Base-by-base conservation (phyloP, 1,140 invertebrate genomes). In the Acromyrmex echinatior region DNA sequence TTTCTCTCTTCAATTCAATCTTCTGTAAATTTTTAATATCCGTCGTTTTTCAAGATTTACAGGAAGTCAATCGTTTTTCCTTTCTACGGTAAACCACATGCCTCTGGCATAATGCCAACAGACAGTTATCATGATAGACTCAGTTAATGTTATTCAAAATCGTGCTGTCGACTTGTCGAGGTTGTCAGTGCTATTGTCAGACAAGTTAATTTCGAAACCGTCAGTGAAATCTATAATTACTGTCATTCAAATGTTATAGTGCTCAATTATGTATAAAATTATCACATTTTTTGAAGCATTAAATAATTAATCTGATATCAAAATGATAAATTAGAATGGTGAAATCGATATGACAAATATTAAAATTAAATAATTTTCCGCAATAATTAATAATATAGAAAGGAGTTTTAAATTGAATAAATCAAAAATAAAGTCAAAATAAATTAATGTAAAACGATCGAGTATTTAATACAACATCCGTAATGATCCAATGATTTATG, bases 1-100 rank as follows among this genome's bases (percentile, higher is more conserved):
- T 56, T 49, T 80, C 63, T 80, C 63, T 56, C 4, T 35, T 56
- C 18, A 35, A 18, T 70, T 31, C 49, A 68, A 45, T 21, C 0
- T 68, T 16, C 21, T 18, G 63, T 70, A 81, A 53, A 70, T 39
- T 71, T 81, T 81, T 81, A 56, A 81, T 70, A 80, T 80, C 63
- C 49, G 25, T 51, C 9, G 45, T 28, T 66, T 18, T 39, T 25
- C 28, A n/a, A 9, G 14, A 25, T 56, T n/a, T 10, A 14, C 65
- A 35, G 31, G 49, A 70, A 70, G 31, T 81, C n/a, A 81, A 81
- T 71, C 49, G 65, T 49, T 70, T 81, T 18, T 71, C 14, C 65
- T 56, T 71, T 53, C n/a, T 39, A 25, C 21, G 2, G 49, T 45
- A 31, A 16, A 49, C n/a, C n/a, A 31, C 35, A 25, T 39, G 31